Evolutionary conservation across 2,797 vertebrate species (phyloP).

Genomic region (Epinephelus awoara): DNA sequence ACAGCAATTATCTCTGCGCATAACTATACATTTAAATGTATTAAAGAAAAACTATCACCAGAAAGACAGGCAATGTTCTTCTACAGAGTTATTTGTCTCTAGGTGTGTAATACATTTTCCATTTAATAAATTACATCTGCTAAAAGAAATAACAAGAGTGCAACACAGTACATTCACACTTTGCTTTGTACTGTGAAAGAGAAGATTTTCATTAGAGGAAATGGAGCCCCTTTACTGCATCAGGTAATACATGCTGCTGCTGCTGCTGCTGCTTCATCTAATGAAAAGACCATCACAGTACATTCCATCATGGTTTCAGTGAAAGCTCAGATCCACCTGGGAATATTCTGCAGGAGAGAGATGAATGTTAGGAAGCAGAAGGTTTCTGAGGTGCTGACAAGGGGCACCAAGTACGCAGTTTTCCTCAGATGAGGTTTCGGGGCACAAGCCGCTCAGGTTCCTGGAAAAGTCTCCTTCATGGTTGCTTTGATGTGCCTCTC

Average conservation of each 20-base stretch:
- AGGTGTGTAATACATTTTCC: not conserved
- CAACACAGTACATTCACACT: conserved; percentile 14
- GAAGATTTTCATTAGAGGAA: conserved; percentile 35
- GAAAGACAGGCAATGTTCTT: not conserved
- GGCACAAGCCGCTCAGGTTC: conserved; percentile 42
- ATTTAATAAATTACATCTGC: not conserved
- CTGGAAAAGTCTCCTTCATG: conserved; percentile 42
- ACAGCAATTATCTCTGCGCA: conserved; percentile 25
- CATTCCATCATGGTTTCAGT: conserved; percentile 64
- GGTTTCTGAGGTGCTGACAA: conserved; percentile 75
- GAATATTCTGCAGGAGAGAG: conserved; percentile 64
- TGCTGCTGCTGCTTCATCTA: conserved; percentile 48
- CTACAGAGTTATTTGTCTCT: not conserved
- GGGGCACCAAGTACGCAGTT: conserved; percentile 46
- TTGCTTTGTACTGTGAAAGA: conserved; percentile 18
- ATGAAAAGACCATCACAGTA: conserved; percentile 68
- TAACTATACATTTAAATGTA: not conserved
- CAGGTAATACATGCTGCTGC: conserved; percentile 25
- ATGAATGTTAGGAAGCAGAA: conserved; percentile 65
- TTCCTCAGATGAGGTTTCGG: conserved; percentile 64
- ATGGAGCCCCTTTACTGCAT: conserved; percentile 5
- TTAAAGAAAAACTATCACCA: not conserved
- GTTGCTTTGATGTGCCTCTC: conserved; percentile 51
- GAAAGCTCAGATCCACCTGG: conserved; percentile 71
- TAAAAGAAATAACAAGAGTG: not conserved